These are phyloP conservation scores for Metridium senile DNA, from an alignment of 92 coral and sea anemone species.

Conservation along the genomic window DNA sequence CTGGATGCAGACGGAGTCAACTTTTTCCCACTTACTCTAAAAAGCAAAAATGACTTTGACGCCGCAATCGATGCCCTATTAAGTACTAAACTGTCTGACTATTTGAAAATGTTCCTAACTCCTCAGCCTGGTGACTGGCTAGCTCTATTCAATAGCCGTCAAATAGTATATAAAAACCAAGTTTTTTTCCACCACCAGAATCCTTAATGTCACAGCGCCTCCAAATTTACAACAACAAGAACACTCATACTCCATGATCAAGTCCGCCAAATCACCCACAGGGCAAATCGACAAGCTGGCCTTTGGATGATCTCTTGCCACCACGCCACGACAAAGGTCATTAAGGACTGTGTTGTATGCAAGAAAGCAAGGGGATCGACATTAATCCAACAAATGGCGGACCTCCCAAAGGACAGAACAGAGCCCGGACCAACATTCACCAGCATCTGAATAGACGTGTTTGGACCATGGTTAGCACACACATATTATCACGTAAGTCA, in stretches of 20 bases:
- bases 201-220: neutral
- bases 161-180: constrained; percentile 40
- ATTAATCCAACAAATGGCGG: constrained; percentile 33
- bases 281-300: constrained; percentile 36
- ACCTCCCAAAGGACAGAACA: constrained; percentile 36
- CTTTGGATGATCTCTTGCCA: constrained; percentile 36
- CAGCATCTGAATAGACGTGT: constrained; percentile 46
- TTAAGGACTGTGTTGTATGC: constrained; percentile 33
- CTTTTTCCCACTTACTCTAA: constrained; percentile 51
- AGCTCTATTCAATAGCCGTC: constrained; percentile 45
- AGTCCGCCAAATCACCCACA: constrained; percentile 35
- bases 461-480: constrained; percentile 43
- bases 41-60: constrained; percentile 58
- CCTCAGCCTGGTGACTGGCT: constrained; percentile 70
- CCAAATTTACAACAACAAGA: neutral
- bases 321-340: constrained; percentile 15
- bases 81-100: constrained; percentile 37
- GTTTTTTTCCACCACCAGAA: neutral
- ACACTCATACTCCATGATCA: constrained; percentile 20
- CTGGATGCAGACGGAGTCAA: constrained; percentile 6
- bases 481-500: too few relatives aligned
- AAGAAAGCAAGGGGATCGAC: constrained; percentile 26
- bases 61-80: constrained; percentile 51
- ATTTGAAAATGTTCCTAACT: constrained; percentile 37
- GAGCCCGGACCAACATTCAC: constrained; percentile 39